Base-by-base conservation (phyloP, 2,797 vertebrate genomes). In the Micrastur ruficollis region DNA sequence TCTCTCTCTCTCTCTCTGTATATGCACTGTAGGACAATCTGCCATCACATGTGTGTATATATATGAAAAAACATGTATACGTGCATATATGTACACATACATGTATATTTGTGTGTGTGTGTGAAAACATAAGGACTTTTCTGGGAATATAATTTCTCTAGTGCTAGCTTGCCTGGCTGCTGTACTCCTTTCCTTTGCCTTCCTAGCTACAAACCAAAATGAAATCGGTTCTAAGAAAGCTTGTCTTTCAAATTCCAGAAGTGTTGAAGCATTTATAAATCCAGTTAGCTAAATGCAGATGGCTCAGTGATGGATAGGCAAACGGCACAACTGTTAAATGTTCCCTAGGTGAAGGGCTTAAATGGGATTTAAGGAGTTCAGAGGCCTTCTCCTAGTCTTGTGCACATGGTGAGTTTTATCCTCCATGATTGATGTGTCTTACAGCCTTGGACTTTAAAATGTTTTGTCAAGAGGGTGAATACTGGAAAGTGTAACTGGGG, bases 291-390 rank as follows among this genome's bases (percentile, higher is more conserved):
- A 73, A 76, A 71, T 94, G 56, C 63, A 89, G 62, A 62, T 75
- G 78, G 78, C 56, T 89, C 74, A 44, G 56, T 36, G 87, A 86
- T 75, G 81, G 94, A 82, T 6, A 79, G 91, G 91, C 88, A 93
- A 97, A 89, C 85, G 92, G 88, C 72, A 92, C 79, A 85, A 63
- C 70, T 96, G 63, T 81, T 75, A 84, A 84, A 61, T 84, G 62
- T 83, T 86, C 72, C 70, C 58, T 96, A 58, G 42, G 56, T 95
- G 67, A 84, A 96, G 56, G 56, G 42, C 74, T 95, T 91, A 89
- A 89, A 50, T 73, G 86, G 86, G 90, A 86, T 88, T 94, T 96
- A 49, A 63, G 55, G 68, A 74, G 62, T 94, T 89, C 85, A 62
- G 92, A 83, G 73, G 55, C 49, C 40, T 59, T 95, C 74, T 90